Evolutionary conservation across 37 sponge, comb jelly and placozoan species (phyloP), one percentile per base, ranked within the genome.

Genomic region (Chondrilla cf. caribensis): DNA sequence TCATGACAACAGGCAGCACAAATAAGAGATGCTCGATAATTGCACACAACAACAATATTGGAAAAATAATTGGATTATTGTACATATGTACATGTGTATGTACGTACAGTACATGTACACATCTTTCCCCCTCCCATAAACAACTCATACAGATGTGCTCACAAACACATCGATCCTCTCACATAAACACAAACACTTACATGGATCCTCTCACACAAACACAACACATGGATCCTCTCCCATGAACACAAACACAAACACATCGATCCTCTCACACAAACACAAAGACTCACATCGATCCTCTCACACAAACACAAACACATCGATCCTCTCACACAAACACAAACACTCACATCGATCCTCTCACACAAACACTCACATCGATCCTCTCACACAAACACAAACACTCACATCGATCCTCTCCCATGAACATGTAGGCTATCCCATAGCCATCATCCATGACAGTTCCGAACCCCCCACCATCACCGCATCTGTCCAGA

Each of bases 391-490:
- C 51, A 47, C 51, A 47, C 51, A 47, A 47, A 47, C 51, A 47
- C 51, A 47, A 6, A 47, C 51, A 47, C 51, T 14, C 28, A 93
- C 94, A 75, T n/a, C 38, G 58, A 40, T 96, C 93, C 38, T 97
- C 97, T 47, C 93, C 93, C 0, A 77, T 58, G 29, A 97, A 82
- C 41, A 97, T 84, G 86, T 97, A 97, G 25, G 92, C 87, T 26
- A 97, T 85, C 0, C 97, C 97, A 73, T 97, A 97, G 2, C 97
- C 97, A 26, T 87, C 82, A 8, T 93, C 88, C 54, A 80, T 75
- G 4, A 92, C 94, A 2, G 94, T 89, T 3, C 97, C 97, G 81
- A 97, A 97, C 5, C 97, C 97, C 44, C 97, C 97, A 3, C 85
- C 81, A 14, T 71, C 17, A 17, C 81, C 36, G 14, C 68, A 54